Evolutionary conservation across 2,888 invertebrate genomes (phyloP).

Genomic region (Troides oblongomaculatus): DNA sequence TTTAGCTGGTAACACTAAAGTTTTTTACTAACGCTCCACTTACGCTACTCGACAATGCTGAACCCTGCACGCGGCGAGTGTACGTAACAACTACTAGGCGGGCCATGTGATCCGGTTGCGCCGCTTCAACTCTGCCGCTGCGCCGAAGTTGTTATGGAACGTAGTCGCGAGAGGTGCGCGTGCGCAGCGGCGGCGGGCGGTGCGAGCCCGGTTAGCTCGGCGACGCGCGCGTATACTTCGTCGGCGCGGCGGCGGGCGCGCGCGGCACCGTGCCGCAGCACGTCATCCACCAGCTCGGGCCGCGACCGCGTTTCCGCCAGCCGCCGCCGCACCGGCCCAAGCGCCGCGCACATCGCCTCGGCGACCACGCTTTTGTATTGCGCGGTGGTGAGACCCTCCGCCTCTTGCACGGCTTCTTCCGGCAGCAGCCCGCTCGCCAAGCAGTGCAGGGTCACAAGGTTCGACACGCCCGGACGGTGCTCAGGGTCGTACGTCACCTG

Average conservation of each 20-base stretch:
- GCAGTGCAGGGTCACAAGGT: constrained; percentile 91
- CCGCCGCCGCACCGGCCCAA: constrained; percentile 45
- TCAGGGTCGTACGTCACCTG: constrained; percentile 89
- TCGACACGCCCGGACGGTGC: constrained; percentile 91
- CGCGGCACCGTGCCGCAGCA: constrained; percentile 82
- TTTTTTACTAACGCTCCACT: too few species aligned
- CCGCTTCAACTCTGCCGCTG: too few species aligned
- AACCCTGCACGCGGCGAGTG: too few species aligned
- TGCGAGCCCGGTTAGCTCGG: constrained; percentile 79
- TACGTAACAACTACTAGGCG: too few species aligned
- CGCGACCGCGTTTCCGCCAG: constrained; percentile 72
- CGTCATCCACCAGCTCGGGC: constrained; percentile 72
- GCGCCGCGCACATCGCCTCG: constrained; percentile 41
- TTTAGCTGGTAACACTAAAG: too few species aligned
- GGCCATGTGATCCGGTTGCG: too few species aligned
- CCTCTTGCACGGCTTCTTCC: constrained; percentile 85
- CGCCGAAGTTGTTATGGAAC: too few species aligned
- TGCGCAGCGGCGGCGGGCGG: constrained; percentile 28
- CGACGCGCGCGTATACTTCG: constrained; percentile 82
- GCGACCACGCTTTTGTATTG: constrained; percentile 75
- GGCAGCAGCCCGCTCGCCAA: constrained; percentile 83
- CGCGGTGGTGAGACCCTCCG: constrained; percentile 84
- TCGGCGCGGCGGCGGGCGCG: constrained; percentile 83
- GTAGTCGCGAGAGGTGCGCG: not conserved
- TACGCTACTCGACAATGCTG: too few species aligned